Conservation (phyloP, 2,797 vertebrate species). For the Cuniculus paca region DNA sequence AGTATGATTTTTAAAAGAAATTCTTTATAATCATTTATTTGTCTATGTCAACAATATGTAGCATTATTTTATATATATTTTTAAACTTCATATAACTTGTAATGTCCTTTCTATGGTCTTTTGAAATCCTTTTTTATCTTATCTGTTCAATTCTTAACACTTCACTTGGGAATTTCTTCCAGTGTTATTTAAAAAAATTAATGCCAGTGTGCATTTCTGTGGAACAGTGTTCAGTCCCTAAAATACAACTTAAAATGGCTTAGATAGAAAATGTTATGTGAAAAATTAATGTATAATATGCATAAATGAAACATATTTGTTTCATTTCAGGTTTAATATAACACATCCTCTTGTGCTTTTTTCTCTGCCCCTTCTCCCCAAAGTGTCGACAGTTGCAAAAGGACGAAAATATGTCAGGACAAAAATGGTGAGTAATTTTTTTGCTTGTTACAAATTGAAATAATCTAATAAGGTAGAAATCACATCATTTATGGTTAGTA, state of each 20-base stretch:
- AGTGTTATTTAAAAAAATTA: neutral
- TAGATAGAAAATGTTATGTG: conserved; percentile 14
- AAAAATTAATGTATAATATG: conserved; percentile 3
- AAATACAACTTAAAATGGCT: conserved; percentile 43
- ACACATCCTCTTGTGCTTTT: conserved; percentile 70
- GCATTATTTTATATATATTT: neutral
- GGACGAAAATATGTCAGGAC: conserved; percentile 88
- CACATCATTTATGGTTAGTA: neutral
- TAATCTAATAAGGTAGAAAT: neutral
- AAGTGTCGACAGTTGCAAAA: conserved; percentile 74
- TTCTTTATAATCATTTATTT: conserved; percentile 5
- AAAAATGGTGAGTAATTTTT: conserved; percentile 89
- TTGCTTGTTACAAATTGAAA: conserved; percentile 9
- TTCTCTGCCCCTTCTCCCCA: conserved; percentile 65
- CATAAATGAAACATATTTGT: conserved; percentile 71
- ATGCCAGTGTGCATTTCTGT: neutral
- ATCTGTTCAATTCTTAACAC: neutral
- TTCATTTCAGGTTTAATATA: conserved; percentile 80
- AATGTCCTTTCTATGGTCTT: conserved; percentile 24
- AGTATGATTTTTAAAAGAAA: neutral
- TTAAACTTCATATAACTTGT: neutral
- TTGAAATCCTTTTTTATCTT: neutral
- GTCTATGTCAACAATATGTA: neutral
- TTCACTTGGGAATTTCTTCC: conserved; percentile 18
- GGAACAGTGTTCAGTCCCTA: neutral